phyloP scores from a whole-genome alignment of 2,113 vertebrate species.

The Platichthys stellatus region DNA sequence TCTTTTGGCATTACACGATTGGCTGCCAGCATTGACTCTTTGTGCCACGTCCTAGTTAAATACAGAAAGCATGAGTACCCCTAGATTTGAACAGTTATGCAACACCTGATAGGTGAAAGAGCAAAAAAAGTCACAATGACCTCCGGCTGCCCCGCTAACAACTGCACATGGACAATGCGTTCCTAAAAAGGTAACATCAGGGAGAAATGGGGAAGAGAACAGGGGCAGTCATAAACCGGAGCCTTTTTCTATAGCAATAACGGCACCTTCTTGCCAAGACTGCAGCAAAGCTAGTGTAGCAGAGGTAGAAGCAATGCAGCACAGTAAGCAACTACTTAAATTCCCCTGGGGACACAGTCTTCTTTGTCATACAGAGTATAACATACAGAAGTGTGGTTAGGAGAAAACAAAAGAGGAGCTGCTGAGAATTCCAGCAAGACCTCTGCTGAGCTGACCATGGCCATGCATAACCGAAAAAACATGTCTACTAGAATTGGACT shows the following conservation, averaged over 20 bases:
- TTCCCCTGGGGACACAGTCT: constrained; percentile 32
- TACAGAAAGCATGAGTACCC: constrained; percentile 23
- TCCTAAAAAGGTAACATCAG: constrained; percentile 44
- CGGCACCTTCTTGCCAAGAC: constrained; percentile 63
- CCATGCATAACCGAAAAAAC: neutral
- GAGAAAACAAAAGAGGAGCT: constrained; percentile 23
- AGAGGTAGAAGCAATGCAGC: constrained; percentile 36
- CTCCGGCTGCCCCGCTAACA: constrained; percentile 10
- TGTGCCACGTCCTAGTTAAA: constrained; percentile 33
- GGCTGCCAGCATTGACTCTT: neutral
- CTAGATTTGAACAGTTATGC: constrained; percentile 40
- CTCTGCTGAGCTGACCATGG: constrained; percentile 32
- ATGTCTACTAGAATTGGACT: neutral
- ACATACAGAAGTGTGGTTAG: constrained; percentile 37
- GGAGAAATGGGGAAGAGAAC: neutral
- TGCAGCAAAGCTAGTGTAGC: constrained; percentile 68
- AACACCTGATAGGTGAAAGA: constrained; percentile 49
- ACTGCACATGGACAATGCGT: constrained; percentile 23
- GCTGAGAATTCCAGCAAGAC: constrained; percentile 7
- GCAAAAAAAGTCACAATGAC: constrained; percentile 36
- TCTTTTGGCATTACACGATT: neutral
- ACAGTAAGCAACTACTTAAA: constrained; percentile 29
- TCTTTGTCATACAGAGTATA: constrained; percentile 26
- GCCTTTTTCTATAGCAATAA: constrained; percentile 36
- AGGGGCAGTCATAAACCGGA: neutral